Evolutionary conservation across 2,888 invertebrate species (phyloP), one percentile per base, ranked within the genome.

Genomic region (Limnephilus rhombicus): DNA sequence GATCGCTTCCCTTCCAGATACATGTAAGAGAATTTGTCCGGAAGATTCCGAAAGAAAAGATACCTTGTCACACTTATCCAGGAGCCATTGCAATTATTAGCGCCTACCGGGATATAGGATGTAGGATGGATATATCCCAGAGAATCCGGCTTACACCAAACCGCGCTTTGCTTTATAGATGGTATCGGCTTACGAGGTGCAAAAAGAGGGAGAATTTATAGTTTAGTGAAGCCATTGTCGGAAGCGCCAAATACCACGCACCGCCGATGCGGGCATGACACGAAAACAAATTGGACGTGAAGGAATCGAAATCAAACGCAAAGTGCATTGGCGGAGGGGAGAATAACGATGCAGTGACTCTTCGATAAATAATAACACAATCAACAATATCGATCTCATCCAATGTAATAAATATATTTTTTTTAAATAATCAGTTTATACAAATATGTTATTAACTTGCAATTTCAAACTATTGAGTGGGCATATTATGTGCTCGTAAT

Each of bases 11-110:
- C 88, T 68, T 24, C 53, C 83, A 29, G 88, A 68, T 37, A 89
- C 49, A 37, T 82, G 53, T 90, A 81, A 85, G 49, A 45, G 89
- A 85, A 93, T 92, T 91, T 88, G 90, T 91, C 87, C 85, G 82
- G 82, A 82, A 81, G 91, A 85, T 81, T 88, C 89, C 91, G 81
- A 80, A 91, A 89, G 68, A 68, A 68, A 85, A 91, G 92, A 89
- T 93, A 91, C 92, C 92, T 91, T 93, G 93, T 93, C 93, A 93
- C 93, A 92, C 92, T 93, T 92, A 92, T 92, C 92, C 87, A 85
- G 85, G 90, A 91, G 87, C 87, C 90, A 34, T 81, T 81, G 92
- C 92, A 93, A 93, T 93, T 93, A 93, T 93, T 91, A 92, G 88
- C 91, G 91, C 89, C 90, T 90, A 89, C 83, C 68, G 24, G 68